Evolutionary conservation across 2,797 vertebrate genomes (phyloP).

Genomic region (Arnoldichthys spilopterus): DNA sequence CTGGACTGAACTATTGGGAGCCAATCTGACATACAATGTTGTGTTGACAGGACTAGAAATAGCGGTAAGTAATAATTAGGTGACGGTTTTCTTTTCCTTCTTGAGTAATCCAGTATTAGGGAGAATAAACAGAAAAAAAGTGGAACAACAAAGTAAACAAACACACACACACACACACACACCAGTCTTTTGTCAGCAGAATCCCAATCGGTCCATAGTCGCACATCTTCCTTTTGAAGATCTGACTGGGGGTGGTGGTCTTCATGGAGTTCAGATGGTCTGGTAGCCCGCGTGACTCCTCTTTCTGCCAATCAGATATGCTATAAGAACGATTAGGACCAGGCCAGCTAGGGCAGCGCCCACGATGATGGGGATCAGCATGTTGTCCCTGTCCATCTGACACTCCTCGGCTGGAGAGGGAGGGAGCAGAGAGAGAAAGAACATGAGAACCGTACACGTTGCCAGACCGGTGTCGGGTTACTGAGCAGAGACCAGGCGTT

Average conservation of each 20-base stretch:
- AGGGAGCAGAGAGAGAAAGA: not conserved
- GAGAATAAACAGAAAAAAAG: constrained; percentile 41
- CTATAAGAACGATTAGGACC: constrained; percentile 92
- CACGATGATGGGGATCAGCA: constrained; percentile 96
- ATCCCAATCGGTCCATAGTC: constrained; percentile 21
- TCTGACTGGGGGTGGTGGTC: constrained; percentile 59
- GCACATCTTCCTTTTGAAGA: constrained; percentile 57
- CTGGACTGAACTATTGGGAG: not conserved
- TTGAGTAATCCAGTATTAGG: not conserved
- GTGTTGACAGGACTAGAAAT: not conserved
- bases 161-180: constrained; percentile 15
- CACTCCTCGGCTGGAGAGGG: constrained; percentile 86
- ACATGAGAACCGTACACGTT: not conserved
- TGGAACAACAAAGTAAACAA: constrained; percentile 25
- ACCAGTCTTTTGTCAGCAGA: constrained; percentile 8
- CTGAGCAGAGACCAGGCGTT: not conserved
- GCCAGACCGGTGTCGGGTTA: not conserved
- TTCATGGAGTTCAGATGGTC: constrained; percentile 84
- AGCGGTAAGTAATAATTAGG: not conserved
- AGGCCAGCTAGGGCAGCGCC: constrained; percentile 93
- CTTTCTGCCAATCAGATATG: constrained; percentile 96
- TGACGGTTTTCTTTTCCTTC: not conserved
- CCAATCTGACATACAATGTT: not conserved
- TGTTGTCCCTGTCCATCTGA: constrained; percentile 87
- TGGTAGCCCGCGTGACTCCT: constrained; percentile 97